Conservation (phyloP, 2,113 vertebrate species). For the Alaudala cheleensis region DNA sequence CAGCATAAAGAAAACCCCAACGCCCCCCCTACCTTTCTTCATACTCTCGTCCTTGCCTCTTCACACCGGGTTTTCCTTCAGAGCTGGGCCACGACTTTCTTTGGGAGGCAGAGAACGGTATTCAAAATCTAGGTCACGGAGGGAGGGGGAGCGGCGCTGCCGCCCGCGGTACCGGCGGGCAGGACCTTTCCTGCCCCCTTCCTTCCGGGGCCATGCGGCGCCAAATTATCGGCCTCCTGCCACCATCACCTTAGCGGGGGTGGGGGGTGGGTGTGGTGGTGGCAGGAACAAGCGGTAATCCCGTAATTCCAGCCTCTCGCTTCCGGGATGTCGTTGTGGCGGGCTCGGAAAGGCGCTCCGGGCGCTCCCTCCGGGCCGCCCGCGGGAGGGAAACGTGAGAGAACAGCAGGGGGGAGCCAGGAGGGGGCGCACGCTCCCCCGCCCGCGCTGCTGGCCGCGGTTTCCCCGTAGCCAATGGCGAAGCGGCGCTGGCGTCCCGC, state of each 20-base stretch:
- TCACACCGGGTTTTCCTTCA: background rate
- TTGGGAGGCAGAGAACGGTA: background rate
- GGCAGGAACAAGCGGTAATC: background rate
- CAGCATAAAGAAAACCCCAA: background rate
- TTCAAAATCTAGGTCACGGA: constrained; percentile 10
- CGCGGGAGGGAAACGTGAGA: background rate
- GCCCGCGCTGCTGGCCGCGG: background rate
- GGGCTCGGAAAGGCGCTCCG: background rate
- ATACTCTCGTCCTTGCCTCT: background rate
- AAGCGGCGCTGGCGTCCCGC: background rate
- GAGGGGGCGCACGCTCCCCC: background rate
- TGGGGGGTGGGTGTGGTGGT: background rate
- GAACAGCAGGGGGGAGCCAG: background rate
- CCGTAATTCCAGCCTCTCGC: background rate
- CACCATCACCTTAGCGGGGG: background rate
- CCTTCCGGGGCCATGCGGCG: background rate
- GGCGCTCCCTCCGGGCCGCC: background rate
- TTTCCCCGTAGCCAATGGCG: background rate
- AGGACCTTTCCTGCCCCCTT: background rate
- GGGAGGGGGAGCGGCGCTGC: background rate
- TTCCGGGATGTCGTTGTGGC: background rate
- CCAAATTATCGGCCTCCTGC: background rate
- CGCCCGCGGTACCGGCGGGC: background rate
- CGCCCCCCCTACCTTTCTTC: fast-evolving
- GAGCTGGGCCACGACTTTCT: background rate